A percentile compares a stretch with the other conserved stretches of the same genome.
Conservation (phyloP, 1,140 invertebrate species). For the Triops longicaudatus region DNA sequence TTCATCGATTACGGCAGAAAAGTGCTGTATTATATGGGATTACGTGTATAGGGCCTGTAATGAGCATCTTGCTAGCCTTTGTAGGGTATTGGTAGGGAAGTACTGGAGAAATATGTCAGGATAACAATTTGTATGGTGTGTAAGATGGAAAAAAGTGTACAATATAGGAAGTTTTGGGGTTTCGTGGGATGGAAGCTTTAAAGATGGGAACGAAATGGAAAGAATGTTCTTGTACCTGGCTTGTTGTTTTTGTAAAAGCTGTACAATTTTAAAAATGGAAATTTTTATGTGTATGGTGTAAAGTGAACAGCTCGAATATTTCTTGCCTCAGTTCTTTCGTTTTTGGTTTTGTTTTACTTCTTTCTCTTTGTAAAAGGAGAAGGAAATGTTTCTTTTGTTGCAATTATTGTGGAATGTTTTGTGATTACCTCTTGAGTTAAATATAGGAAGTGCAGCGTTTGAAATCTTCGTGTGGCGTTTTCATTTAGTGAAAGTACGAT, state of each 20-base stretch:
- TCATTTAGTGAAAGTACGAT: too few species aligned
- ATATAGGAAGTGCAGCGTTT: too few species aligned
- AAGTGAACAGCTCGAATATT: neutral
- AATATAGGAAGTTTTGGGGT: too few species aligned
- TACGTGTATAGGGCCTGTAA: conserved; percentile 4
- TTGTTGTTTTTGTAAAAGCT: conserved; percentile 9
- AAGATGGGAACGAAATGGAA: neutral
- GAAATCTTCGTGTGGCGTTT: too few species aligned
- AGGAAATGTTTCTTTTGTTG: too few species aligned
- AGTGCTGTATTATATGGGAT: neutral
- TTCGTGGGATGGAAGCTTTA: too few species aligned
- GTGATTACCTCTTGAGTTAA: too few species aligned
- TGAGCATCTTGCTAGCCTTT: neutral
- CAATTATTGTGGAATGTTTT: too few species aligned
- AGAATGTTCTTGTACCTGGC: conserved; percentile 7
- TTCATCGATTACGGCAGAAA: neutral
- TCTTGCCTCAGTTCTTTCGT: too few species aligned
- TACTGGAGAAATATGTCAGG: neutral
- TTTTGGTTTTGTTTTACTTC: too few species aligned
- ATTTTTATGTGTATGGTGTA: neutral
- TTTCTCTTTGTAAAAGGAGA: too few species aligned
- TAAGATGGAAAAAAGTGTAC: too few species aligned
- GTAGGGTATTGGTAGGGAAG: neutral
- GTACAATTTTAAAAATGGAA: neutral
- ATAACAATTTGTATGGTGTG: neutral